Base-by-base conservation (phyloP, 2,888 invertebrate species). In the Furcula furcula region DNA sequence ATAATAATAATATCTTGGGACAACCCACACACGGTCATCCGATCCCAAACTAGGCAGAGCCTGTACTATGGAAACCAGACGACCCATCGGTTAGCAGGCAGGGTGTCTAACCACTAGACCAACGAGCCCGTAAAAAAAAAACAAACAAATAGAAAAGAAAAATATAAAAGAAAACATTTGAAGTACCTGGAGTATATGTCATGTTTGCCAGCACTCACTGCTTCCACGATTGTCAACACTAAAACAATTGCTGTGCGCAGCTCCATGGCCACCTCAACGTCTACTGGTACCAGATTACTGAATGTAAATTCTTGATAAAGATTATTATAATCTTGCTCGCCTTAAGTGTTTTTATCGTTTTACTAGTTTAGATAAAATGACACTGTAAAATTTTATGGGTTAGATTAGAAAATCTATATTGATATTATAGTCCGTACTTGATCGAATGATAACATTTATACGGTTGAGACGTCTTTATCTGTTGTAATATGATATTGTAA, bases 101-200 rank as follows among this genome's bases (percentile, higher is more conserved):
- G n/a, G n/a, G n/a, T n/a, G n/a, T n/a, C n/a, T n/a, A n/a, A n/a
- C n/a, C n/a, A n/a, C n/a, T n/a, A n/a, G n/a, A n/a, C n/a, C n/a
- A n/a, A n/a, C n/a, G n/a, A n/a, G n/a, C n/a, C n/a, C n/a, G n/a
- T n/a, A n/a, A n/a, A n/a, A n/a, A n/a, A n/a, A n/a, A n/a, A n/a
- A n/a, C n/a, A n/a, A n/a, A n/a, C n/a, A n/a, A n/a, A n/a, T n/a
- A n/a, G n/a, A n/a, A n/a, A n/a, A n/a, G n/a, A n/a, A n/a, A n/a
- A n/a, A n/a, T n/a, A n/a, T n/a, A n/a, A n/a, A n/a, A n/a, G n/a
- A n/a, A n/a, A n/a, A n/a, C n/a, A n/a, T n/a, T n/a, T n/a, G n/a
- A n/a, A 11, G 3, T 54, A 68, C 68, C 68, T 60, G 12, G 46
- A 26, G 21, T 57, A 53, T 11, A 46, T 35, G 15, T 60, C 60